Evolutionary conservation across 1,140 invertebrate genomes (phyloP), one percentile per base, ranked within the genome.

Genomic region (Drosophila fuyamai): DNA sequence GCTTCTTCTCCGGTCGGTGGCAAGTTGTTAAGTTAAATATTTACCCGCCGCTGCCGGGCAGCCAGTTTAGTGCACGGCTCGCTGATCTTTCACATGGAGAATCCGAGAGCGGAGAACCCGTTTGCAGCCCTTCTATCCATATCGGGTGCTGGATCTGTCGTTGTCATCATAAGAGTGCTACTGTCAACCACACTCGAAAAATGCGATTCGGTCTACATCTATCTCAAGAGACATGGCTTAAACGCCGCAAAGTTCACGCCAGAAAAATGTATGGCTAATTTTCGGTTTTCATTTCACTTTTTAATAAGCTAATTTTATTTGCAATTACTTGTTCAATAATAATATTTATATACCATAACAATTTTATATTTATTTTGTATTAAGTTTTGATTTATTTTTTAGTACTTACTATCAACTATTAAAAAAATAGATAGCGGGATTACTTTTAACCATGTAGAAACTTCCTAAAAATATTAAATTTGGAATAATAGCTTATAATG

Each of bases 1-100:
- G 72, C 29, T 56, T 56, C 40, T 84, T 68, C 74, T 70, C 59
- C 74, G 54, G 77, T 75, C 51, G 77, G 73, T 76, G 81, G 71
- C 81, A 59, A 86, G 79, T 86, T 86, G 83, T 88, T 79, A 86
- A 86, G 63, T 88, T 80, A 88, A 88, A 88, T 88, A 88, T 88
- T 88, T 88, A 86, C 57, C 59, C 76, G 59, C 63, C 61, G 48
- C 7, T 35, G 57, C 81, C 56, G 70, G 63, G 59, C 65, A 65
- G 51, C 43, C 72, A 65, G 60, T 60, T 73, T 62, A 36, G 70
- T 55, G 27, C 47, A 40, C 16, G 38, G 65, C 65, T 66, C 61
- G 61, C 60, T 68, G 65, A 68, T 66, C 61, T 66, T 66, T 68
- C 47, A 40, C 65, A 27, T 41, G 47, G 65, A 68, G 60, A 38